Evolutionary conservation across 2,888 invertebrate genomes (phyloP), one percentile per base, ranked within the genome.

Genomic region (Rhagium mordax): DNA sequence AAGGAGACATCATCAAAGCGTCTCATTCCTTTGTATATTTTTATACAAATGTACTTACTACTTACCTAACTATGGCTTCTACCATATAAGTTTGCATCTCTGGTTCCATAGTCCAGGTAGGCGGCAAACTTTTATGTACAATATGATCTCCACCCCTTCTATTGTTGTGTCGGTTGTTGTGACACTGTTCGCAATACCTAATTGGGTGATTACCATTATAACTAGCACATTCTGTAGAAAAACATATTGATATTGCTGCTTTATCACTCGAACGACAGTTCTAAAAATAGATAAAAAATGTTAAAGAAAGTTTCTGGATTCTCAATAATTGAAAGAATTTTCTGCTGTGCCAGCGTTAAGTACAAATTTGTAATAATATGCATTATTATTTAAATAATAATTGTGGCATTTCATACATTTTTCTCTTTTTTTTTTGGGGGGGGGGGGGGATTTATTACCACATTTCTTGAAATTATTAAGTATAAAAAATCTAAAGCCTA

Each of bases 131-230:
- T 81, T 93, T 93, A 89, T 98, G 98, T 57, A 94, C 95, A 82
- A 98, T 94, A 89, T 98, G 98, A 89, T 96, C 96, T 0, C 93
- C 94, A 33, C 96, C 97, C 59, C 96, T 91, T 21, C 95, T 91
- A 82, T 93, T 94, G 87, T 96, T 96, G 88, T 97, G 97, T 0
- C 96, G 91, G 86, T 94, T 95, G 82, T 94, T 94, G 88, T 97
- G 96, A 84, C 97, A 97, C 84, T 96, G 96, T 79, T 93, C 91
- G 86, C 97, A 97, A 86, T 96, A 97, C 60, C 98, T 92, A 76
- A 99, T 97, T 1, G 99, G 99, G 85, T 97, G 96, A 86, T 98
- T 97, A 29, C 97, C 96, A 87, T 99, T 99, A 85, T 96, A 96
- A 85, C 96, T 96, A 49, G 97, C 97, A 86, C 99, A 99, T 87